Percentiles rank a stretch among this genome's conserved stretches.
phyloP scores from a whole-genome alignment of 2,888 invertebrate species.

The Cryptosula pallasiana region DNA sequence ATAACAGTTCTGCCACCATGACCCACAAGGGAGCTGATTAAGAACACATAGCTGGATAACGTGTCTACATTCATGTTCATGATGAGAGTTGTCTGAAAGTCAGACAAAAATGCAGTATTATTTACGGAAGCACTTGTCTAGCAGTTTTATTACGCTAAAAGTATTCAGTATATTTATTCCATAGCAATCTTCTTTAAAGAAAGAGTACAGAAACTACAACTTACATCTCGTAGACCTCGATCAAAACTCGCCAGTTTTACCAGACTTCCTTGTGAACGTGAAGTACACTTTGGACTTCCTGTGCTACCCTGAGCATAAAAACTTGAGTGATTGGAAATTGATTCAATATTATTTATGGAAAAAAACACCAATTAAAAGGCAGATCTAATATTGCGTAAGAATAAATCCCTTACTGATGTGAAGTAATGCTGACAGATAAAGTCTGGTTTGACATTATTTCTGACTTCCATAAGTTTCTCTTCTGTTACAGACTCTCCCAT shows the following conservation, averaged over 20 bases:
- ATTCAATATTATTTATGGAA: too few species aligned
- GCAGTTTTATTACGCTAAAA: too few species aligned
- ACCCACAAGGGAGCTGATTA: neutral
- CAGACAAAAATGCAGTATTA: too few species aligned
- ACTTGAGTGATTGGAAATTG: too few species aligned
- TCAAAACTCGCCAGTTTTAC: neutral
- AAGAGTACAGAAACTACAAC: too few species aligned
- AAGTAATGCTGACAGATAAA: slow-evolving; percentile 1
- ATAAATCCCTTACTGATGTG: neutral
- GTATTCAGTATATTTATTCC: too few species aligned
- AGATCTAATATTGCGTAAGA: too few species aligned
- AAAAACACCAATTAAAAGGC: too few species aligned
- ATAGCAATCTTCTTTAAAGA: too few species aligned
- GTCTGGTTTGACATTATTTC: slow-evolving; percentile 12
- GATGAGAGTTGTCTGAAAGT: neutral
- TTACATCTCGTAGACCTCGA: too few species aligned
- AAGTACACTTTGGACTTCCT: neutral
- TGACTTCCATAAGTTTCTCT: neutral
- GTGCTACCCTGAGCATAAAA: neutral
- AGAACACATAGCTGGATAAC: neutral
- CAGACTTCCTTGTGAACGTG: neutral
- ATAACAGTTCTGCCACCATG: neutral
- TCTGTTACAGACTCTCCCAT: slow-evolving; percentile 2
- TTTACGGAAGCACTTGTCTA: too few species aligned
- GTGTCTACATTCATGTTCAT: neutral